Evolutionary conservation across 1,140 invertebrate genomes (phyloP).

Genomic region (Watersipora subatra): DNA sequence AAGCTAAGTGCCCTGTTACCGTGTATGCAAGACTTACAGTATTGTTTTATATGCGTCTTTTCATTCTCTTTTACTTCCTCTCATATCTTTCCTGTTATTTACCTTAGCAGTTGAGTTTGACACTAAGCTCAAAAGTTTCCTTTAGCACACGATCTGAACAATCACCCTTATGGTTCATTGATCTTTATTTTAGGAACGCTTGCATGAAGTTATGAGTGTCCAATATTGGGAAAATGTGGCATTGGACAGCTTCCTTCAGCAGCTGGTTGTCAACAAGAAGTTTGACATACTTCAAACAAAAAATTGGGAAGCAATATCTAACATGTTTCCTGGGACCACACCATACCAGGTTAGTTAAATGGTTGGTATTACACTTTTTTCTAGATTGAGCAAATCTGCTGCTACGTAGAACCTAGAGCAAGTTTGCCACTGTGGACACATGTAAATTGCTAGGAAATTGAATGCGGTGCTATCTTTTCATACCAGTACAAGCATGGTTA

Average conservation of each 20-base stretch:
- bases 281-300: constrained; percentile 26
- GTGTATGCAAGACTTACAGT: too few relatives aligned
- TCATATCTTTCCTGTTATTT: too few relatives aligned
- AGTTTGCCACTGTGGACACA: background rate
- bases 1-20: too few relatives aligned
- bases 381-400: background rate
- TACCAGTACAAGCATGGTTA: background rate
- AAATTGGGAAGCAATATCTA: constrained; percentile 34
- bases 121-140: too few relatives aligned
- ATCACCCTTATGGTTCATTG: too few relatives aligned
- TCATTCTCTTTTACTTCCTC: too few relatives aligned
- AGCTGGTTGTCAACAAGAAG: constrained; percentile 9
- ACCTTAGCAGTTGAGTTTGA: too few relatives aligned
- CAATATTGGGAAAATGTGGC: background rate
- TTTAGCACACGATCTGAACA: too few relatives aligned
- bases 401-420: too few relatives aligned
- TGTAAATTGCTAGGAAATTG: background rate
- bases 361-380: too few relatives aligned
- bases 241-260: background rate
- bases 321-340: constrained; percentile 30
- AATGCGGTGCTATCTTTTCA: background rate
- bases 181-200: too few relatives aligned
- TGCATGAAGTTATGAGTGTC: background rate
- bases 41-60: too few relatives aligned
- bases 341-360: constrained; percentile 22